These are phyloP conservation scores for Neoascia interrupta DNA, from an alignment of 2,888 invertebrate genomes.

Conservation along the genomic window DNA sequence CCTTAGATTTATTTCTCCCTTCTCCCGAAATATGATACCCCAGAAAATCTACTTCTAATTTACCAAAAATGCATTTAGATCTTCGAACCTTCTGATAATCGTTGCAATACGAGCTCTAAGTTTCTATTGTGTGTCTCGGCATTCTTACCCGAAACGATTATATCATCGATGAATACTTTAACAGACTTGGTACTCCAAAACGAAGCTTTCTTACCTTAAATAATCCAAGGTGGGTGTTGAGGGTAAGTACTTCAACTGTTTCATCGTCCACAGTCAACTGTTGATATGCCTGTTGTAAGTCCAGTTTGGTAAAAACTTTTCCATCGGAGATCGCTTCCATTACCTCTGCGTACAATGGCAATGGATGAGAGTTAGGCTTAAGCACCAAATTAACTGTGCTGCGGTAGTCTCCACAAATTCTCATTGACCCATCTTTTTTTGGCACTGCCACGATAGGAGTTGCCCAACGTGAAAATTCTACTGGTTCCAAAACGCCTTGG, in stretches of 20 bases:
- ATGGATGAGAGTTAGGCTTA: conserved; percentile 9
- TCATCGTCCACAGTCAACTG: conserved; percentile 13
- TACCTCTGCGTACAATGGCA: conserved; percentile 11
- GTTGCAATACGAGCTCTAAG: too few species aligned
- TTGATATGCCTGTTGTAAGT: conserved; percentile 20
- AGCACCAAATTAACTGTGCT: conserved; percentile 14
- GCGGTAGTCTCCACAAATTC: conserved; percentile 25
- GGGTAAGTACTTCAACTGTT: conserved; percentile 13
- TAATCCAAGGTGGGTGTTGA: conserved; percentile 21
- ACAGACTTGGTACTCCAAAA: conserved; percentile 8
- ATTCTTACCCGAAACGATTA: too few species aligned
- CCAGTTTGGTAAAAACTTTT: conserved; percentile 13
- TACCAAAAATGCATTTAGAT: too few species aligned
- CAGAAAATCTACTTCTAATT: too few species aligned
- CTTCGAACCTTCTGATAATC: too few species aligned
- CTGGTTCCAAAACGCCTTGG: conserved; percentile 13
- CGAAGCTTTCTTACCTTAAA: conserved; percentile 20
- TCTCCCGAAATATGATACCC: too few species aligned
- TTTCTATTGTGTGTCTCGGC: too few species aligned
- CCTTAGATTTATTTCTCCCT: too few species aligned
- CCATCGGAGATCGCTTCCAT: conserved; percentile 3
- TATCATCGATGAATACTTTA: too few species aligned
- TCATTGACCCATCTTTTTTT: conserved; percentile 14
- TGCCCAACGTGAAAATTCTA: conserved; percentile 11
- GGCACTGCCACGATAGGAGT: conserved; percentile 4